These are phyloP conservation scores for Gonatopus flavifemur DNA, from an alignment of 1,140 invertebrate genomes.

Conservation along the genomic window DNA sequence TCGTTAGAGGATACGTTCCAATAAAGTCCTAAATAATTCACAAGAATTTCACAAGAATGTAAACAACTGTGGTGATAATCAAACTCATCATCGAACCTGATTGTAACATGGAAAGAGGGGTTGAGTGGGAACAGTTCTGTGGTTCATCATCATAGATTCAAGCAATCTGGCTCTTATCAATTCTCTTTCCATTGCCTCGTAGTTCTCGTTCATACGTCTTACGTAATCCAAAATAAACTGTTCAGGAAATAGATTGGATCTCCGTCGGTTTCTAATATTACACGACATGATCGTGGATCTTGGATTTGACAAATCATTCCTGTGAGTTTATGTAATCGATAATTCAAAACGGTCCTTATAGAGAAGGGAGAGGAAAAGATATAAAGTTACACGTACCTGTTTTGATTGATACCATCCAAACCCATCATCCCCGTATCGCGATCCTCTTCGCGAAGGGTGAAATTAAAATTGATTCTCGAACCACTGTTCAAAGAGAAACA, in stretches of 20 bases:
- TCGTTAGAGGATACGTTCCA: no score
- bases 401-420: neutral
- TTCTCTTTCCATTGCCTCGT: constrained; percentile 17
- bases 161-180: constrained; percentile 14
- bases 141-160: neutral
- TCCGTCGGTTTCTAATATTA: constrained; percentile 6
- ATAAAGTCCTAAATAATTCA: no score
- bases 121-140: neutral
- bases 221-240: constrained; percentile 17
- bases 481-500: constrained; percentile 7
- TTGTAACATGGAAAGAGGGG: constrained; percentile 7
- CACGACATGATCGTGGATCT: no score
- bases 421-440: no score
- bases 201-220: constrained; percentile 20
- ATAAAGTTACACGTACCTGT: no score
- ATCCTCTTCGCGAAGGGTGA: constrained; percentile 13
- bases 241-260: neutral
- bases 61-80: no score
- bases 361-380: no score
- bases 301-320: no score
- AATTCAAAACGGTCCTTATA: no score
- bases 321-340: no score
- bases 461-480: constrained; percentile 14
- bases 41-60: no score
- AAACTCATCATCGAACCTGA: neutral